Conservation (phyloP, 1,140 invertebrate species). For the Drosophila nigrodunni region DNA sequence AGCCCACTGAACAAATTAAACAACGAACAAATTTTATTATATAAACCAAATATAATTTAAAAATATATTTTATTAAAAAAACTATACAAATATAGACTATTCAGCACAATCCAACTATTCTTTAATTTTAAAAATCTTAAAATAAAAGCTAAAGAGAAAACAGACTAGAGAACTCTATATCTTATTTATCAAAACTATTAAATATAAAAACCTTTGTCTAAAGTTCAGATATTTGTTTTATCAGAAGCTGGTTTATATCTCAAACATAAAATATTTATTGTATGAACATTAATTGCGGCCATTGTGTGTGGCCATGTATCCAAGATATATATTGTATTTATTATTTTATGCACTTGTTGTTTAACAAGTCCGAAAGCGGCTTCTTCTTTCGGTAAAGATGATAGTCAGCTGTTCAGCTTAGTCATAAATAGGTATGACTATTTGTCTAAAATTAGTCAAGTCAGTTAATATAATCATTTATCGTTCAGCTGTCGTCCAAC, state of each 20-base stretch:
- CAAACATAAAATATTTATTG: constrained; percentile 45
- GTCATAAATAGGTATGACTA: constrained; percentile 34
- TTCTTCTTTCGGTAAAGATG: constrained; percentile 1
- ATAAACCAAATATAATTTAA: neutral
- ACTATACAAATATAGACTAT: too few relatives aligned
- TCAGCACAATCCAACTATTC: too few relatives aligned
- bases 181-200: too few relatives aligned
- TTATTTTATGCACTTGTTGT: constrained; percentile 29
- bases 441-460: constrained; percentile 30
- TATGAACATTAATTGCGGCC: constrained; percentile 1
- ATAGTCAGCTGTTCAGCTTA: neutral
- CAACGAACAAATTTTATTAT: constrained; percentile 46
- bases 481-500: constrained; percentile 6
- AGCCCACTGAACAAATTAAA: constrained; percentile 19
- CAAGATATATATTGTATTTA: neutral
- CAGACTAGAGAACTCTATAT: too few relatives aligned
- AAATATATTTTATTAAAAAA: constrained; percentile 51
- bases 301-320: neutral
- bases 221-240: too few relatives aligned
- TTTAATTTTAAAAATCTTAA: too few relatives aligned
- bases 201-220: too few relatives aligned
- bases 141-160: too few relatives aligned
- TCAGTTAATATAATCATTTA: constrained; percentile 1
- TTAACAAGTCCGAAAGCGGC: neutral
- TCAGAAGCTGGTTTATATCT: constrained; percentile 2